Evolutionary conservation across 1,140 invertebrate genomes (phyloP).

Genomic region (Euura lappo): DNA sequence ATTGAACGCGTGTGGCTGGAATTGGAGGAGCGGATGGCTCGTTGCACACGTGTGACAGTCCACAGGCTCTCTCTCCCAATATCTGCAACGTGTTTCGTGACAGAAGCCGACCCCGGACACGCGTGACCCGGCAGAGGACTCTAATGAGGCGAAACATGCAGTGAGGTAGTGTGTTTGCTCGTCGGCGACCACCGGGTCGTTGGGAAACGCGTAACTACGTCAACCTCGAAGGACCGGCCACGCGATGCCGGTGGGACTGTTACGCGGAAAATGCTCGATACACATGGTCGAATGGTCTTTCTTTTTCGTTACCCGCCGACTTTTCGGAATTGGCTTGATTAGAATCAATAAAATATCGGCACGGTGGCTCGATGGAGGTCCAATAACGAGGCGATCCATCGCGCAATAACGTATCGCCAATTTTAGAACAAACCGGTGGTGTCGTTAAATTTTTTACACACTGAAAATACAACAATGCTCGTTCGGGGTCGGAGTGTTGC

Average conservation of each 20-base stretch:
- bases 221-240: background rate
- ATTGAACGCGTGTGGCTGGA: background rate
- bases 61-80: background rate
- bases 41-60: background rate
- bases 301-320: too few species aligned
- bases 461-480: background rate
- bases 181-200: background rate
- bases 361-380: background rate
- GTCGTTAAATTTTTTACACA: background rate
- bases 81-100: background rate
- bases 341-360: background rate
- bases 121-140: background rate
- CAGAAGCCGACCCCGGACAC: background rate
- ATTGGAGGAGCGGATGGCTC: background rate
- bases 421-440: background rate
- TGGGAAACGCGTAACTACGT: background rate
- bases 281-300: too few species aligned
- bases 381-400: conserved; percentile 1
- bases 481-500: too few species aligned
- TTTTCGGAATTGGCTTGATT: too few species aligned
- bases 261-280: too few species aligned
- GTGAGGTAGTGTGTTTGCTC: background rate
- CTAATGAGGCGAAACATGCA: background rate
- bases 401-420: background rate
- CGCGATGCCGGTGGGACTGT: background rate